phyloP scores from a whole-genome alignment of 1,140 invertebrate genomes.

The Phymastichus coffea region DNA sequence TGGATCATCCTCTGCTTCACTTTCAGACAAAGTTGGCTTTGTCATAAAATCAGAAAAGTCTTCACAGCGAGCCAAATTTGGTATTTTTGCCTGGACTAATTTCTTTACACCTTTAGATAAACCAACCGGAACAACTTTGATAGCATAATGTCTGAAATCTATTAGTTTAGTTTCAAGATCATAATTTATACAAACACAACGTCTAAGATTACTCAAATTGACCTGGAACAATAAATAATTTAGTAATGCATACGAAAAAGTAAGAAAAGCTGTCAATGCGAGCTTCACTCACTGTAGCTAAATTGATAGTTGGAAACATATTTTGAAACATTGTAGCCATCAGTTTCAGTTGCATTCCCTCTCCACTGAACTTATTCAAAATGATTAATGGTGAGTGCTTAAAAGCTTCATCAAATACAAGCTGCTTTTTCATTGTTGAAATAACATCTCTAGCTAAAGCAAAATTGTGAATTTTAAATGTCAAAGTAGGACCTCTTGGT shows the following conservation, averaged over 20 bases:
- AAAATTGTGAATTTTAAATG: constrained; percentile 86
- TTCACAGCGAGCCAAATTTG: constrained; percentile 82
- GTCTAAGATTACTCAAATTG: constrained; percentile 83
- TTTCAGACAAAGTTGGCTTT: constrained; percentile 87
- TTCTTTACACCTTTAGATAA: constrained; percentile 93
- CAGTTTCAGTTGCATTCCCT: constrained; percentile 85
- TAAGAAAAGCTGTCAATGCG: background rate
- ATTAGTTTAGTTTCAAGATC: constrained; percentile 82
- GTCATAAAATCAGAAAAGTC: constrained; percentile 90
- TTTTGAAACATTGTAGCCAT: constrained; percentile 96
- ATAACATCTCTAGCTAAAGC: constrained; percentile 83
- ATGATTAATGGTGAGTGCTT: constrained; percentile 86
- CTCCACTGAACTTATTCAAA: constrained; percentile 89
- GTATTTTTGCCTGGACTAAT: constrained; percentile 86
- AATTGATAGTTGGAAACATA: constrained; percentile 97
- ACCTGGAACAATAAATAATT: constrained; percentile 62
- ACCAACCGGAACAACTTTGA: constrained; percentile 82
- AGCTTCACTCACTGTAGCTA: constrained; percentile 70
- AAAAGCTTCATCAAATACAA: constrained; percentile 79
- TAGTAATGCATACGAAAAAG: background rate
- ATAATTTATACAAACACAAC: constrained; percentile 91
- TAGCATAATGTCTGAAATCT: constrained; percentile 90
- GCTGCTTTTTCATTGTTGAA: constrained; percentile 79
- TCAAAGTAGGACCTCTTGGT: constrained; percentile 81
- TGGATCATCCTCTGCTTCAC: constrained; percentile 88